Conservation (phyloP, 2,888 invertebrate genomes). For the Dasysyrphus tricinctus region DNA sequence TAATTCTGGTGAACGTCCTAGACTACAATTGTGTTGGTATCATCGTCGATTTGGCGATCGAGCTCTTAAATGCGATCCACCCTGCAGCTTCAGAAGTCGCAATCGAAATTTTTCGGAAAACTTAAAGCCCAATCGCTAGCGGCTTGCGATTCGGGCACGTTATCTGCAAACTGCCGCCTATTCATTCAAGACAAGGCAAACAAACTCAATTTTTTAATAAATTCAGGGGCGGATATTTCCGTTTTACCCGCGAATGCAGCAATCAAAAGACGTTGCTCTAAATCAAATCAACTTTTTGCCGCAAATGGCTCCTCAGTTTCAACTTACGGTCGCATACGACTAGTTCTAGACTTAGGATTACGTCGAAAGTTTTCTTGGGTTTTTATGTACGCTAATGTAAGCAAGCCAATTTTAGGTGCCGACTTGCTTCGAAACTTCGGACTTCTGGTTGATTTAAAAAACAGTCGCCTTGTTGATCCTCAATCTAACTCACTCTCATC, state of each 20-base stretch:
- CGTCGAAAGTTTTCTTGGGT: neutral
- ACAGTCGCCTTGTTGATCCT: neutral
- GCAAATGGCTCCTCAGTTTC: neutral
- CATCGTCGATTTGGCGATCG: neutral
- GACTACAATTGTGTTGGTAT: conserved; percentile 1
- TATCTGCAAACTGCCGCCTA: neutral
- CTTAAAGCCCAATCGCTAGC: conserved; percentile 23
- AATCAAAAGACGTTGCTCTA: neutral
- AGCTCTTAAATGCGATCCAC: neutral
- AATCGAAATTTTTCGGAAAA: neutral
- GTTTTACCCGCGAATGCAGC: neutral
- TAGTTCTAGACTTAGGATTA: neutral
- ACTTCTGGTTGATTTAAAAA: neutral
- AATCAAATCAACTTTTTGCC: conserved; percentile 4
- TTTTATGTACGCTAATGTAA: neutral
- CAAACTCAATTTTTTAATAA: neutral
- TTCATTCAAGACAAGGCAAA: neutral
- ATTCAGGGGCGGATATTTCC: no score
- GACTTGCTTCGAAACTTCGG: neutral
- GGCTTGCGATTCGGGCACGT: neutral
- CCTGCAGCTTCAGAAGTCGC: neutral
- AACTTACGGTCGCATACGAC: neutral
- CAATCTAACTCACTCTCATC: neutral
- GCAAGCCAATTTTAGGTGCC: neutral
- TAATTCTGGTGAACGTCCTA: neutral